Conservation (phyloP, 2,113 vertebrate genomes). For the Himantopus leucocephalus region DNA sequence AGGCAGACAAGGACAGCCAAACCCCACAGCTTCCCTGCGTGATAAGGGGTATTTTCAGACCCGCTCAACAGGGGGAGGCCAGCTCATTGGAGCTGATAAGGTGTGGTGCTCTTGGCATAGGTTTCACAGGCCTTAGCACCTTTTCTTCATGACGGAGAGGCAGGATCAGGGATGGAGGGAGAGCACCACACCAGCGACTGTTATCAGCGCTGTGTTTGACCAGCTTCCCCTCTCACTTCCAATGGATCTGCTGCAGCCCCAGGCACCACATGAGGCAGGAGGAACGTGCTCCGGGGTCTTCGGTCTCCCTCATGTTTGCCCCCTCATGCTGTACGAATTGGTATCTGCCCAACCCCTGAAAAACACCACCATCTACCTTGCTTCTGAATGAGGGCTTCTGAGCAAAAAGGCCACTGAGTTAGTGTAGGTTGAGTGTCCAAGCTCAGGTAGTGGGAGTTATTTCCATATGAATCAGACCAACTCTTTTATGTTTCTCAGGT, state of each 20-base stretch:
- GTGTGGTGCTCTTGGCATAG: neutral
- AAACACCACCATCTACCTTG: neutral
- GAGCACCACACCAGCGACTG: fast-evolving
- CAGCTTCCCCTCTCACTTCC: neutral
- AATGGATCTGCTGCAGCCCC: neutral
- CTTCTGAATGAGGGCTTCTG: neutral
- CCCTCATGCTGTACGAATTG: neutral
- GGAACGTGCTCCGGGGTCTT: neutral
- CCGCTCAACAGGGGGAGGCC: neutral
- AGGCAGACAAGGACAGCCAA: neutral
- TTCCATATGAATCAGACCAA: neutral
- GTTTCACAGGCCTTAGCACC: neutral
- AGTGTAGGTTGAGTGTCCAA: neutral
- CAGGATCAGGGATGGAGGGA: neutral
- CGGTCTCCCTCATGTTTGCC: neutral
- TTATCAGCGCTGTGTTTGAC: neutral
- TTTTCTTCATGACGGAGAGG: neutral
- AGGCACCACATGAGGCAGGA: neutral
- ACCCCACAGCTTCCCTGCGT: neutral
- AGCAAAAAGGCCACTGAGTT: neutral
- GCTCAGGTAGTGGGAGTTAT: neutral
- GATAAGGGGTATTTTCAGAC: neutral
- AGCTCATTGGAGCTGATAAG: neutral
- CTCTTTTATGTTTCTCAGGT: neutral
- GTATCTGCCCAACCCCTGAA: neutral